phyloP scores from a whole-genome alignment of 2,888 invertebrate genomes.

The Euphydryas editha region DNA sequence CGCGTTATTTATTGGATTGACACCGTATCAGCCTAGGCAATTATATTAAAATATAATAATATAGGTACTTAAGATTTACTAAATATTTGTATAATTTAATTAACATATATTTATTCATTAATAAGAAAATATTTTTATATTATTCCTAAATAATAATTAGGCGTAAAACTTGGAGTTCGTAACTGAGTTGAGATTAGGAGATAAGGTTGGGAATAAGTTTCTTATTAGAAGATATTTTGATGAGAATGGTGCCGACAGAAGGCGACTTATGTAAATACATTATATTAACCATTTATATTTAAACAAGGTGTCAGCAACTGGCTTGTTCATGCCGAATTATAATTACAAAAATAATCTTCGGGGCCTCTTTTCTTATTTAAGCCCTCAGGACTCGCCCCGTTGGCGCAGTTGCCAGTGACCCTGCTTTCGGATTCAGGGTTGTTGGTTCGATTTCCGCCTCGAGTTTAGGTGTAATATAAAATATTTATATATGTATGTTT shows the following conservation, averaged over 20 bases:
- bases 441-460: no score
- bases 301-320: not conserved
- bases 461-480: no score
- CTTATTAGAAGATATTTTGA: conserved; percentile 14
- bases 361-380: no score
- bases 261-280: conserved; percentile 1
- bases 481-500: no score
- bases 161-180: not conserved
- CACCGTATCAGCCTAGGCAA: conserved; percentile 36
- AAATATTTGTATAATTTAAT: not conserved
- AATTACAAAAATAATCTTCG: no score
- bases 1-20: conserved; percentile 14
- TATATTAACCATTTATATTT: not conserved
- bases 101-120: not conserved
- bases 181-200: conserved; percentile 8
- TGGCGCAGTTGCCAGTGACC: no score
- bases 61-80: not conserved
- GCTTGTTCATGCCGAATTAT: no score
- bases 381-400: no score
- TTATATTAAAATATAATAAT: not conserved
- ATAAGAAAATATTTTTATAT: not conserved
- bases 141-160: conserved; percentile 1
- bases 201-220: conserved; percentile 20
- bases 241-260: conserved; percentile 22
- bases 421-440: no score